A percentile compares a stretch with the other conserved stretches of the same genome.
These are phyloP conservation scores for Copsychus sechellarum DNA, from an alignment of 2,113 vertebrate species.

Conservation along the genomic window DNA sequence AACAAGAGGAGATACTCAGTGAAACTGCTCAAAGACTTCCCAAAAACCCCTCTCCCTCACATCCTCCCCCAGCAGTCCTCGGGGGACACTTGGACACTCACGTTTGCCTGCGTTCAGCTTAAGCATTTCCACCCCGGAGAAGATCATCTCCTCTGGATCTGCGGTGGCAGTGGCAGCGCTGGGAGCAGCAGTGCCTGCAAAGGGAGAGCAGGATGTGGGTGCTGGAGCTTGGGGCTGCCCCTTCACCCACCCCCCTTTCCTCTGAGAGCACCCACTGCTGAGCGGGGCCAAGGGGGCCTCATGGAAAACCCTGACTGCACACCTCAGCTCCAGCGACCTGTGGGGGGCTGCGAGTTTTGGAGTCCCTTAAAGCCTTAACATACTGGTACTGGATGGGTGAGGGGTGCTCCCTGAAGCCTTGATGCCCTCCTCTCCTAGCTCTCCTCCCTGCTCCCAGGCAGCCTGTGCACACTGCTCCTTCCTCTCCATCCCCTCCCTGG, in stretches of 20 bases:
- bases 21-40: too few species aligned
- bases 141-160: constrained; percentile 54
- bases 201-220: background rate
- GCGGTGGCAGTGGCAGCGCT: rapidly evolving
- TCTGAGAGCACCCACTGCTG: background rate
- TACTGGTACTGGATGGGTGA: background rate
- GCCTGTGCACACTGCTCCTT: rapidly evolving
- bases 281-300: background rate
- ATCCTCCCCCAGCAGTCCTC: background rate
- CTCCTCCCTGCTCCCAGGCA: background rate
- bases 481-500: background rate
- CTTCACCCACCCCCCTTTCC: rapidly evolving
- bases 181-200: background rate
- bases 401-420: background rate
- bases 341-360: rapidly evolving
- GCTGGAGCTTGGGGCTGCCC: background rate
- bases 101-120: background rate
- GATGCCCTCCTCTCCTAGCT: background rate
- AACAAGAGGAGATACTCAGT: background rate
- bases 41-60: rapidly evolving
- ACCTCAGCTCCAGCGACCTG: background rate
- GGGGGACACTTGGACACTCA: background rate
- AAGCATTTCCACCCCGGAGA: constrained; percentile 45
- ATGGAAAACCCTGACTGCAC: background rate
- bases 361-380: background rate